Conservation (phyloP, 2,888 invertebrate genomes). For the Amaurobius ferox region DNA sequence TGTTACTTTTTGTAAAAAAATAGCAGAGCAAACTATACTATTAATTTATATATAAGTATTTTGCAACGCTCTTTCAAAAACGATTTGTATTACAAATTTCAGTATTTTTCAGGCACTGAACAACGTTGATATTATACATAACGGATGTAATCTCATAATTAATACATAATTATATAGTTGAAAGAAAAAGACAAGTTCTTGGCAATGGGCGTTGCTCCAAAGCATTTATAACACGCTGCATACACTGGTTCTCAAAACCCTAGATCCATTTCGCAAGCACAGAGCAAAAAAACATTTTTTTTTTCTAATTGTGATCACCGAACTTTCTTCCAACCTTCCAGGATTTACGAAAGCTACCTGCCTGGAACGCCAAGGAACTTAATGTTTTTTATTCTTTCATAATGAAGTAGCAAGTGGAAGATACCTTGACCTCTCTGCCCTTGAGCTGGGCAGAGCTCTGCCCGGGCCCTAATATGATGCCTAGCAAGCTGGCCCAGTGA, state of each 20-base stretch:
- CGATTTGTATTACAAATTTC: too few relatives aligned
- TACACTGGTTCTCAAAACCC: neutral
- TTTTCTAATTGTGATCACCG: constrained; percentile 31
- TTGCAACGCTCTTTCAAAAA: too few relatives aligned
- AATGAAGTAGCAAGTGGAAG: constrained; percentile 50
- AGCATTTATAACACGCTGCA: too few relatives aligned
- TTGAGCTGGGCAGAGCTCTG: constrained; percentile 60
- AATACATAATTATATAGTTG: too few relatives aligned
- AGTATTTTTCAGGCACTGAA: too few relatives aligned
- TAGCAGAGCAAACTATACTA: too few relatives aligned
- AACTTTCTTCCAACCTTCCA: constrained; percentile 37
- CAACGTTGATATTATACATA: too few relatives aligned
- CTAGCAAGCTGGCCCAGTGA: constrained; percentile 42
- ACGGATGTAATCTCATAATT: too few relatives aligned
- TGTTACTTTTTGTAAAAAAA: too few relatives aligned
- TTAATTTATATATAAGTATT: too few relatives aligned
- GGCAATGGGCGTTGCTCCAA: too few relatives aligned
- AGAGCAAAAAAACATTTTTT: constrained; percentile 33
- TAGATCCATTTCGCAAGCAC: neutral
- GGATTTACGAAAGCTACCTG: constrained; percentile 39
- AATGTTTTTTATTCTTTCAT: constrained; percentile 27
- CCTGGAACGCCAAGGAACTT: neutral
- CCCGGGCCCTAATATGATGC: constrained; percentile 36
- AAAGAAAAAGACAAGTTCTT: too few relatives aligned
- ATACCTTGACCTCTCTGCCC: constrained; percentile 61